These are phyloP conservation scores for Holacanthus passer DNA, from an alignment of 2,113 vertebrate species.

Conservation along the genomic window DNA sequence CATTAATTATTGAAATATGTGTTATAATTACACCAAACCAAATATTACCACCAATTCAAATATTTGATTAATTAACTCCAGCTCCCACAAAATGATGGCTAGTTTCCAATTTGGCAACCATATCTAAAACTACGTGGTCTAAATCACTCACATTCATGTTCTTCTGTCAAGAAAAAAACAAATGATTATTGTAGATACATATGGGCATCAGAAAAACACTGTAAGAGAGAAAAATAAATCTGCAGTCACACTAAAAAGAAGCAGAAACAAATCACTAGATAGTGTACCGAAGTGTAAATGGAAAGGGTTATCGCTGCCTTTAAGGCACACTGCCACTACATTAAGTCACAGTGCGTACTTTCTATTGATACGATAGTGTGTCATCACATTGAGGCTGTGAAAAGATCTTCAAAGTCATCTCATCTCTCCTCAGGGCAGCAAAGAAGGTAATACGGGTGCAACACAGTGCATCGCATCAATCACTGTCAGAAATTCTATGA, in stretches of 20 bases:
- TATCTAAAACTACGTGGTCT: background rate
- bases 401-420: conserved; percentile 65
- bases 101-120: background rate
- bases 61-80: too few species aligned
- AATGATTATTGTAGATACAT: background rate
- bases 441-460: conserved; percentile 42
- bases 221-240: background rate
- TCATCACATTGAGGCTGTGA: conserved; percentile 53
- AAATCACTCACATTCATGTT: background rate
- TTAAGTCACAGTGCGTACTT: conserved; percentile 28
- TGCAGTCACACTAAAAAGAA: background rate
- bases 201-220: background rate
- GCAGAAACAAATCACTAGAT: background rate
- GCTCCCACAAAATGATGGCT: background rate
- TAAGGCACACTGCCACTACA: conserved; percentile 32
- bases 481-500: conserved; percentile 57
- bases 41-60: background rate
- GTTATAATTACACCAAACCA: background rate
- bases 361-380: conserved; percentile 44
- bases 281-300: conserved; percentile 24
- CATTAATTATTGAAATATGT: background rate
- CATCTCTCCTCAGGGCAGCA: conserved; percentile 37
- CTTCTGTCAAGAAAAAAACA: background rate
- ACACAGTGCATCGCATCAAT: conserved; percentile 50
- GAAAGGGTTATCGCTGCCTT: conserved; percentile 33